Base-by-base conservation (phyloP, 2,888 invertebrate species). In the Pseudoips prasinana region DNA sequence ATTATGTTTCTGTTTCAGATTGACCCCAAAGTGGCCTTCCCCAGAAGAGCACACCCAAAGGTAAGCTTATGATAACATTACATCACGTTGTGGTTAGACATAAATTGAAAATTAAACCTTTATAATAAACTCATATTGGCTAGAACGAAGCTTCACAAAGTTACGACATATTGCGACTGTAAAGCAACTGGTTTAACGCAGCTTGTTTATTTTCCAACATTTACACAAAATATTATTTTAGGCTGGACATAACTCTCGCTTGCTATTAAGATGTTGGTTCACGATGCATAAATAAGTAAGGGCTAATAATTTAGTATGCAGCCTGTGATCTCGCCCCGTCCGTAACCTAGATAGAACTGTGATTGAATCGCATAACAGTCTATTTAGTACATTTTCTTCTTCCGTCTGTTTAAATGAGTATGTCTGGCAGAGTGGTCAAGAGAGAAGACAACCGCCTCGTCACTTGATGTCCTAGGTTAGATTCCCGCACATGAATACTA, bases 21-120 rank as follows among this genome's bases (percentile, higher is more conserved):
- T 92, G 99, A 99, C 90, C 99, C 99, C 69, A 99, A 99, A 94
- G 98, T 99, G 90, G 99, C 99, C 86, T 99, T 99, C 91, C 99
- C 99, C 67, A 95, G 98, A 91, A 94, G 97, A 93, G 96, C 97
- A 91, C 98, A 98, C 91, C 97, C 98, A 90, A 98, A 98, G 95
- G 98, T 98, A 92, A 94, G 95, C 58, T 42, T 47, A 58, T 57
- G 43, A 64, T n/a, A 64, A 66, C 52, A 64, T 56, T 58, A n/a
- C 55, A 69, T 62, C 54, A 59, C 44, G 42, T 47, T 52, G 62
- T 43, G 60, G 61, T 52, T 45, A 55, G 55, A 62, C 62, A 64
- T 74, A 76, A 77, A 77, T 73, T 73, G 62, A 69, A 73, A 69
- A 66, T 67, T 66, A 68, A 71, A 78, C 64, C 72, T 65, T 72